phyloP scores from a whole-genome alignment of 2,797 vertebrate species.

The Synaphobranchus kaupii region DNA sequence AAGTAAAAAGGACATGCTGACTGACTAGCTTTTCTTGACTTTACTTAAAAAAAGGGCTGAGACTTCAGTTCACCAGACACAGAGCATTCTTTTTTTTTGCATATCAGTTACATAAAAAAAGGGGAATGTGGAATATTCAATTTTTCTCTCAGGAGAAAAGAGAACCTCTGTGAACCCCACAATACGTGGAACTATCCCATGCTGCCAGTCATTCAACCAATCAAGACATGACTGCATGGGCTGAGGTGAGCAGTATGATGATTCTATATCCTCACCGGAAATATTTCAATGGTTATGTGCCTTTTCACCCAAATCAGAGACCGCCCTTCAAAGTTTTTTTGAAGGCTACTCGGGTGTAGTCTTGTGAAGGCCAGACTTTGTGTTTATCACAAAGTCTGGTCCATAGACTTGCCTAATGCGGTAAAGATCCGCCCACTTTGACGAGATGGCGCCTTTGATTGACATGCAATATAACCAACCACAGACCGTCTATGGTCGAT shows the following conservation, averaged over 20 bases:
- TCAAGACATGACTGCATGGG: background rate
- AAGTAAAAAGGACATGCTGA: constrained; percentile 4
- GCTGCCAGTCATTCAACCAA: background rate
- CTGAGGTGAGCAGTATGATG: background rate
- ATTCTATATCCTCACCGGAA: background rate
- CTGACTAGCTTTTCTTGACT: background rate
- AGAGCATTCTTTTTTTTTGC: background rate
- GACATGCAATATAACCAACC: no score
- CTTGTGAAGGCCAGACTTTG: no score
- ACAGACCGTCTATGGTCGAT: no score
- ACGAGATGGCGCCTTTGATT: no score
- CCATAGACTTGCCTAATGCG: no score
- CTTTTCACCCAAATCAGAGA: background rate
- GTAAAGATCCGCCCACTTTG: no score
- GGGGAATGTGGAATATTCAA: background rate
- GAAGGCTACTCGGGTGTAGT: background rate
- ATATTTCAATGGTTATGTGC: background rate
- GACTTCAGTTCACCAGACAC: background rate
- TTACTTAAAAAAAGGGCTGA: background rate
- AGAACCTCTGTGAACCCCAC: background rate
- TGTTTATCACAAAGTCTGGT: no score
- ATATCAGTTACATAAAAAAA: background rate
- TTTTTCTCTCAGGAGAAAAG: background rate
- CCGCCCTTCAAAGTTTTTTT: background rate
- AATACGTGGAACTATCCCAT: background rate